phyloP scores from a whole-genome alignment of 1,140 invertebrate species.

The Anoplolepis gracilipes region DNA sequence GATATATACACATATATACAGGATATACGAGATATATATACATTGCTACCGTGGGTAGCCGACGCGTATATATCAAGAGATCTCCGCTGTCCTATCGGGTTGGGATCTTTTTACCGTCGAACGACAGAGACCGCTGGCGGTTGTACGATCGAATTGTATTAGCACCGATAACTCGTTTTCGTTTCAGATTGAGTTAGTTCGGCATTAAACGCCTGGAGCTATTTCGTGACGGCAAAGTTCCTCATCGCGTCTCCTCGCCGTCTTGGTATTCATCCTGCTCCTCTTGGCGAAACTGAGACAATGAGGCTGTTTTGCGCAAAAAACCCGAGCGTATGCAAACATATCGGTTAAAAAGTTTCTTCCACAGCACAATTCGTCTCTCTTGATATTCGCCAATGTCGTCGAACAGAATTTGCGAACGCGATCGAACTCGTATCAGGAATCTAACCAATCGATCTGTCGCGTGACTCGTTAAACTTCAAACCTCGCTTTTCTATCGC shows the following conservation, averaged over 20 bases:
- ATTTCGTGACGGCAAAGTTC: not conserved
- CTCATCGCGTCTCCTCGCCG: too few relatives aligned
- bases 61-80: constrained; percentile 17
- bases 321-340: not conserved
- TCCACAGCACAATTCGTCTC: not conserved
- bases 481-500: constrained; percentile 22
- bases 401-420: constrained; percentile 22
- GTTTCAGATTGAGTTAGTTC: constrained; percentile 63
- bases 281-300: not conserved
- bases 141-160: constrained; percentile 53
- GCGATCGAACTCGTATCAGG: not conserved
- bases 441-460: constrained; percentile 12
- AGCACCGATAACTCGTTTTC: constrained; percentile 69
- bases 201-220: constrained; percentile 51
- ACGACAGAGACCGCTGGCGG: constrained; percentile 16
- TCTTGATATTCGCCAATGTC: not conserved
- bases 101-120: constrained; percentile 49
- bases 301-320: too few relatives aligned
- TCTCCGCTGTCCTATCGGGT: constrained; percentile 27
- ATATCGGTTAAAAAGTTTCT: constrained; percentile 22
- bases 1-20: constrained; percentile 14
- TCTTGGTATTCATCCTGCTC: too few relatives aligned
- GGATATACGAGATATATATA: not conserved
- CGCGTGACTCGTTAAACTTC: constrained; percentile 45
- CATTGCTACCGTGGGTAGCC: not conserved